These are phyloP conservation scores for Choreutis nemorana DNA, from an alignment of 2,888 invertebrate species.

Conservation along the genomic window DNA sequence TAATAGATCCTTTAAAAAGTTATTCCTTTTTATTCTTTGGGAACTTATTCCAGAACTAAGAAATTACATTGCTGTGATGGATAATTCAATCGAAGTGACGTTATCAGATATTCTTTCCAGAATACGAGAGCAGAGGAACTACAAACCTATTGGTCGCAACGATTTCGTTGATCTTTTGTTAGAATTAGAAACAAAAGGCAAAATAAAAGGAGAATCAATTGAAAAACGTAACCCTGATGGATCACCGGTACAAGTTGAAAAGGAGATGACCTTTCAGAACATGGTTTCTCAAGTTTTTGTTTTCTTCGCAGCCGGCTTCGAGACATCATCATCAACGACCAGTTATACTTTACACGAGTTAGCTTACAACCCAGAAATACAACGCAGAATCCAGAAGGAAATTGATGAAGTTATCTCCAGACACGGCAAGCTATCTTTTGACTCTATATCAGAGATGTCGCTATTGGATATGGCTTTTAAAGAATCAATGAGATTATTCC, in stretches of 20 bases:
- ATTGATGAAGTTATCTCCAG: constrained; percentile 13
- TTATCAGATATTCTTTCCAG: constrained; percentile 19
- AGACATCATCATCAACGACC: constrained; percentile 21
- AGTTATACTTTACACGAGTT: constrained; percentile 21
- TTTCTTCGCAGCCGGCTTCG: constrained; percentile 20
- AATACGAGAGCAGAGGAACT: constrained; percentile 12
- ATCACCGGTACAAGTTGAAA: constrained; percentile 10
- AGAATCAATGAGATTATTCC: constrained; percentile 11
- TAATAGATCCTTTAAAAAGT: not conserved
- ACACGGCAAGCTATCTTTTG: constrained; percentile 11
- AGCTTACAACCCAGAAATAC: constrained; percentile 19
- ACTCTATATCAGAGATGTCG: constrained; percentile 10
- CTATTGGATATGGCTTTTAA: constrained; percentile 10
- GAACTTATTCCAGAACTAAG: constrained; percentile 28
- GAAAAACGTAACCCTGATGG: constrained; percentile 14
- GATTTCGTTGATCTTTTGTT: constrained; percentile 22
- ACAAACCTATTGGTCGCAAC: constrained; percentile 17
- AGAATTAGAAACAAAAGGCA: constrained; percentile 16
- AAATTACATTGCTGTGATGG: constrained; percentile 12
- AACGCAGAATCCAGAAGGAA: constrained; percentile 17
- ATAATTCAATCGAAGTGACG: constrained; percentile 13
- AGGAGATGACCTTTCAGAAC: constrained; percentile 13
- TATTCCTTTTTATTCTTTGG: constrained; percentile 14
- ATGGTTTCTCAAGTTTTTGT: constrained; percentile 19
- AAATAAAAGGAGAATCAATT: constrained; percentile 14